These are phyloP conservation scores for Drosophila eohydei DNA, from an alignment of 2,888 invertebrate genomes.

Conservation along the genomic window DNA sequence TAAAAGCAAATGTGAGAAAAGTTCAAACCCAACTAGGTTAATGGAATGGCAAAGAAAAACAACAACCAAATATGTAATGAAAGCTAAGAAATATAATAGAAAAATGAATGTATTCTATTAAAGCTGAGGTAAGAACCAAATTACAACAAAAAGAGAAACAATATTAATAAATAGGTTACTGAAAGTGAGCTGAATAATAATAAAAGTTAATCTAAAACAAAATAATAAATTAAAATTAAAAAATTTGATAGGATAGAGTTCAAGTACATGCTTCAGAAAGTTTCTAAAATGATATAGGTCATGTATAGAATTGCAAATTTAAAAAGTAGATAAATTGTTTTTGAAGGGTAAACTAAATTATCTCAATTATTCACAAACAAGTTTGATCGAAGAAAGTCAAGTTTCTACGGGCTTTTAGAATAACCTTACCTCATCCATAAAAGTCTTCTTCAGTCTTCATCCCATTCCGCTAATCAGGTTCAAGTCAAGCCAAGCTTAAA, in stretches of 20 bases:
- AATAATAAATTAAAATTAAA: background rate
- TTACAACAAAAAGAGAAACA: background rate
- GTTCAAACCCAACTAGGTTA: slow-evolving; percentile 46
- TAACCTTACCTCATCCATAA: too few relatives aligned
- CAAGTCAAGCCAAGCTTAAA: background rate
- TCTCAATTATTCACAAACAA: too few relatives aligned
- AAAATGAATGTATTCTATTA: background rate
- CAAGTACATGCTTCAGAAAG: too few relatives aligned
- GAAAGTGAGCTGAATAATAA: background rate
- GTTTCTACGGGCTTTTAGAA: too few relatives aligned
- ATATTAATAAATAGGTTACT: background rate
- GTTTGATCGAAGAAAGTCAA: too few relatives aligned
- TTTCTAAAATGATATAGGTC: too few relatives aligned
- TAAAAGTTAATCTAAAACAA: background rate
- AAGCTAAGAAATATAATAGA: background rate
- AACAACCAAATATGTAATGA: background rate
- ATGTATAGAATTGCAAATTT: too few relatives aligned
- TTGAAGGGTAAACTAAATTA: too few relatives aligned
- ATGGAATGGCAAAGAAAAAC: slow-evolving; percentile 24
- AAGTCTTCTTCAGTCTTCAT: too few relatives aligned
- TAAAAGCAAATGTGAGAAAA: slow-evolving; percentile 20
- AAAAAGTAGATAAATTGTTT: too few relatives aligned
- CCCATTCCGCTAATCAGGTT: background rate
- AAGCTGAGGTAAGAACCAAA: background rate
- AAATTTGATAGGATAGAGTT: too few relatives aligned